A percentile compares a stretch with the other conserved stretches of the same genome.
Evolutionary conservation across 2,888 invertebrate genomes (phyloP).

Genomic region (Nemapogon koenigi): DNA sequence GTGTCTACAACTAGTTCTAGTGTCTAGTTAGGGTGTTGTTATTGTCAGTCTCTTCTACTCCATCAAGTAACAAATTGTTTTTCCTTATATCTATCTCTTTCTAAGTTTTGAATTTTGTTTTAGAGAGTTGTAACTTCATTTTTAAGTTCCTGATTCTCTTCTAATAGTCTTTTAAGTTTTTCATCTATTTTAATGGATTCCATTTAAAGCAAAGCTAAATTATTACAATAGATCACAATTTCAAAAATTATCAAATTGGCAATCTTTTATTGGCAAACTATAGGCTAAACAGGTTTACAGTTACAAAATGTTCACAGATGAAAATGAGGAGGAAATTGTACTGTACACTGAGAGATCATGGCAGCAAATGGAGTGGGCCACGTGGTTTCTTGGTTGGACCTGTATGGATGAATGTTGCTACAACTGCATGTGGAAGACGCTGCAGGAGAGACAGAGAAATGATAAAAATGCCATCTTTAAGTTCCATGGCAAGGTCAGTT

Average conservation of each 20-base stretch:
- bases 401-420: constrained; percentile 91
- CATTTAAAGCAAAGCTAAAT: neutral
- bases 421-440: constrained; percentile 92
- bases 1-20: too few relatives aligned
- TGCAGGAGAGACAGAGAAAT: constrained; percentile 53
- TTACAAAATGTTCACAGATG: neutral
- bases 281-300: neutral
- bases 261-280: neutral
- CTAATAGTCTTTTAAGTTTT: too few relatives aligned
- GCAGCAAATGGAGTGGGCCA: neutral
- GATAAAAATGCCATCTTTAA: constrained; percentile 81
- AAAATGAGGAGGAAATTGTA: neutral
- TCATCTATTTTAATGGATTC: too few relatives aligned
- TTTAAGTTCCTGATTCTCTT: too few relatives aligned
- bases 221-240: neutral
- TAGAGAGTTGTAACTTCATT: too few relatives aligned
- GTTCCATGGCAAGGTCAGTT: constrained; percentile 92
- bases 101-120: too few relatives aligned
- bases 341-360: constrained; percentile 12
- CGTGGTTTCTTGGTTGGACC: constrained; percentile 70
- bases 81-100: too few relatives aligned
- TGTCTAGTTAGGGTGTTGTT: too few relatives aligned
- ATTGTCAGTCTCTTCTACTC: too few relatives aligned
- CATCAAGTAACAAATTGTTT: too few relatives aligned
- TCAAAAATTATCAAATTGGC: neutral